A percentile compares a stretch with the other conserved stretches of the same genome.
phyloP scores from a whole-genome alignment of 2,797 vertebrate genomes.

The Coendou prehensilis region DNA sequence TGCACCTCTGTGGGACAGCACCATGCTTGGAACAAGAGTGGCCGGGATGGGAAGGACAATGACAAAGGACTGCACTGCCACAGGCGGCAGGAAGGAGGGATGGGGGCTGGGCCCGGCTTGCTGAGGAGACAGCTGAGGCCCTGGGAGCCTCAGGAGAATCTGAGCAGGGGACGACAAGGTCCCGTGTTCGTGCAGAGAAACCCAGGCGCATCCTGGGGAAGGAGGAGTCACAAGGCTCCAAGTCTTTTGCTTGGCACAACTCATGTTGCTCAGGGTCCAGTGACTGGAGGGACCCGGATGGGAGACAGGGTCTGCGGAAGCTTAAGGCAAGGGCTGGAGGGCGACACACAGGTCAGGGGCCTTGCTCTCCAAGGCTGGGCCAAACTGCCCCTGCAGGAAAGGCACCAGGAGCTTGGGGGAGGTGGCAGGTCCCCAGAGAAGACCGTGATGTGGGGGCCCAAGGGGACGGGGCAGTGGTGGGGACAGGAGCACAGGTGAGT shows the following conservation, averaged over 20 bases:
- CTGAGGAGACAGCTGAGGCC: neutral
- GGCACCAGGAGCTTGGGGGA: neutral
- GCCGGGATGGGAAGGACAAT: neutral
- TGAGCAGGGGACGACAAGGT: neutral
- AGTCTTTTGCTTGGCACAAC: neutral
- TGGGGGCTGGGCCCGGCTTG: no score
- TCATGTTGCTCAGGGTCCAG: rapidly evolving
- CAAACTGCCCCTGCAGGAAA: neutral
- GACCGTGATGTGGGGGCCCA: neutral
- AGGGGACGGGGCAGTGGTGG: neutral
- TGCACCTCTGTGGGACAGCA: neutral
- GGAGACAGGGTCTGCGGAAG: neutral
- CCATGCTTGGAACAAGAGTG: neutral
- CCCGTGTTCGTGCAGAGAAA: no score
- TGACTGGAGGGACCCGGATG: rapidly evolving
- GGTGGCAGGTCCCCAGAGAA: neutral
- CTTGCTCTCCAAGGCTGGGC: neutral
- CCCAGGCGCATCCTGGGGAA: neutral
- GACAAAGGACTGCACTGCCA: neutral
- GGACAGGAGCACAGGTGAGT: no score
- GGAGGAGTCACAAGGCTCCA: neutral
- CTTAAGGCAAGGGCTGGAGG: rapidly evolving
- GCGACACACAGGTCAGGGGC: no score
- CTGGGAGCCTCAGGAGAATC: neutral
- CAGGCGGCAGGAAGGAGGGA: neutral